Base-by-base conservation (phyloP, 2,888 invertebrate genomes). In the Rhamphomyia laevipes region DNA sequence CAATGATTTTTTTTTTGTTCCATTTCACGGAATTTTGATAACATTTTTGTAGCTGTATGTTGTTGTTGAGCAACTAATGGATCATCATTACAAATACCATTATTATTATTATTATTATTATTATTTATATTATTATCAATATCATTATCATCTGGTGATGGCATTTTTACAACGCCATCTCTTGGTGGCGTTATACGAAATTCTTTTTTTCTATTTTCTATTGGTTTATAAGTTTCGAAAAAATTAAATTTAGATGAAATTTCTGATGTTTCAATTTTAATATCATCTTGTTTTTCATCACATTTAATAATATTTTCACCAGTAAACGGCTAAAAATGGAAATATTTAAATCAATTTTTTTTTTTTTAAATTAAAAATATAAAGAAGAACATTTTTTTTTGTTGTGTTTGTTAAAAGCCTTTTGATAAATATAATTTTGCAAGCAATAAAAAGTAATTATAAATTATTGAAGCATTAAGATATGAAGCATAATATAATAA, bases 181-280 rank as follows among this genome's bases (percentile, higher is more conserved):
- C 90, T 74, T 2, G 92, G 91, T 53, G 92, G 91, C 37, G 91
- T 91, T 72, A 91, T 89, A 59, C 90, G 78, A 74, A 91, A 91
- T 66, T 80, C 76, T 68, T 81, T 84, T 23, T 59, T 66, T 21
- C 76, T 72, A 58, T 77, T 77, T 57, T 83, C 81, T 3, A 48
- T 50, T 45, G 86, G 85, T 62, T 77, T 79, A 75, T 86, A 91
- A 0, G 83, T 84, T 76, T 91, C 91, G 73, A 92, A 92, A 76
- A 91, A 92, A 72, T 86, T 85, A 76, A 91, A 93, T 61, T 87
- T 78, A 65, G 86, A 82, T 49, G 86, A 81, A 58, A 92, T 82
- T 68, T 90, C 89, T 1, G 85, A 81, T 1, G 89, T 88, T 70
- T 84, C 79, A 50, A 89, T 81, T 62, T 79, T 78, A 18, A 89